Evolutionary conservation across 2,888 invertebrate species (phyloP), one percentile per base, ranked within the genome.

Genomic region (Limnephilus marmoratus): DNA sequence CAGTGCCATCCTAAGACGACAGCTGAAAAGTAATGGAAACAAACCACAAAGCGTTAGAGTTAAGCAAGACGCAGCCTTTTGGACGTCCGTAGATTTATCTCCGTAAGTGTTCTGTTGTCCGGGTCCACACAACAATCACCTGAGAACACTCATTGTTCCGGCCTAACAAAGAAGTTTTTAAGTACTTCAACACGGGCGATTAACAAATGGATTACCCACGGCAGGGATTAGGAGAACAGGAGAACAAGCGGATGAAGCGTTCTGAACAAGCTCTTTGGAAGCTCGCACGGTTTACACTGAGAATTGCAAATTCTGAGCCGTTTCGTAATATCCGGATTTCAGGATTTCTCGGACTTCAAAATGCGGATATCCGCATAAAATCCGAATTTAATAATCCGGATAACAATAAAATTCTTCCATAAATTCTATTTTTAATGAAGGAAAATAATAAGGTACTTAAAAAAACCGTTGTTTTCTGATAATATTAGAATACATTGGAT

Each of bases 1-100:
- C 18, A 68, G 24, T 68, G 53, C 53, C 53, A 7, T 68, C 24
- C 24, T 24, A 24, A 68, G 53, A 3, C 24, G 49, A 24, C 24
- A 68, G 5, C 18, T 68, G 53, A 24, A 83, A 83, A 83, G 34
- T 24, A 83, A 83, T 24, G 24, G n/a, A 83, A 83, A 83, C 31
- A 83, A 83, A n/a, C 9, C 83, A 31, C 24, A 29, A 34, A 18
- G 13, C 37, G 3, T 82, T 82, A 31, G 34, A 13, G 31, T 37
- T 31, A 34, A 18, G 18, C 15, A 31, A 83, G 13, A 29, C 34
- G 83, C 31, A 3, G 83, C 18, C 37, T 83, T 83, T 83, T 83
- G 31, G 82, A 82, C 83, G 34, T 83, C 31, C 18, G 37, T 34
- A 37, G 83, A 83, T 83, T 31, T 34, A 82, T 82, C 82, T 82